Percentiles rank a stretch among this genome's conserved stretches.
phyloP scores from a whole-genome alignment of 2,797 vertebrate species.

The Sebastes hopkinsi region DNA sequence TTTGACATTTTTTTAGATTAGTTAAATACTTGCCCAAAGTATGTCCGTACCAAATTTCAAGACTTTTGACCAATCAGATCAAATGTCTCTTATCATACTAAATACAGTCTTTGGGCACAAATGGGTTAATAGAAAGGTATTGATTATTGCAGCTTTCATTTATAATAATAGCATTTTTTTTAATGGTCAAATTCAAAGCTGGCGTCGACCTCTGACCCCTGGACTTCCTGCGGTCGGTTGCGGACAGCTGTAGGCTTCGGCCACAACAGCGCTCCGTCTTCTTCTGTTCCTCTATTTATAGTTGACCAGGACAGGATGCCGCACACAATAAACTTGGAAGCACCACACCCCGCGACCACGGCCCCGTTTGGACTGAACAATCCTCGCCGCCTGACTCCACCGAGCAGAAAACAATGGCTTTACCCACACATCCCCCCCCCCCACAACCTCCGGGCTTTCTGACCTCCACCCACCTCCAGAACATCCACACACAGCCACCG shows the following conservation, averaged over 20 bases:
- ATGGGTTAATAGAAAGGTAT: no score
- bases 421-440: not conserved
- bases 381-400: slow-evolving; percentile 29
- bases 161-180: no score
- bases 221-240: slow-evolving; percentile 20
- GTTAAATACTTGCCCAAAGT: no score
- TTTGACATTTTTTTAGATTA: no score
- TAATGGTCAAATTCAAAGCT: not conserved
- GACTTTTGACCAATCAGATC: no score
- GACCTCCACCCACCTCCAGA: slow-evolving; percentile 20
- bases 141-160: no score
- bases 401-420: slow-evolving; percentile 62
- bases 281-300: slow-evolving; percentile 84
- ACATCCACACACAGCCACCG: not conserved
- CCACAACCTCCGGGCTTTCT: not conserved
- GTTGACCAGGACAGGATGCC: slow-evolving; percentile 83
- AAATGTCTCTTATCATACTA: no score
- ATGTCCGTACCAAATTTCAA: no score
- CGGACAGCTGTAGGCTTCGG: not conserved
- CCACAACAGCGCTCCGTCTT: slow-evolving; percentile 19
- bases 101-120: no score
- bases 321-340: slow-evolving; percentile 89
- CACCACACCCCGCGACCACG: slow-evolving; percentile 74
- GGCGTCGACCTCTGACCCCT: not conserved
- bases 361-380: slow-evolving; percentile 58